Percentiles rank a stretch among this genome's conserved stretches.
Evolutionary conservation across 2,888 invertebrate genomes (phyloP).

Genomic region (Cheilosia scutellata): DNA sequence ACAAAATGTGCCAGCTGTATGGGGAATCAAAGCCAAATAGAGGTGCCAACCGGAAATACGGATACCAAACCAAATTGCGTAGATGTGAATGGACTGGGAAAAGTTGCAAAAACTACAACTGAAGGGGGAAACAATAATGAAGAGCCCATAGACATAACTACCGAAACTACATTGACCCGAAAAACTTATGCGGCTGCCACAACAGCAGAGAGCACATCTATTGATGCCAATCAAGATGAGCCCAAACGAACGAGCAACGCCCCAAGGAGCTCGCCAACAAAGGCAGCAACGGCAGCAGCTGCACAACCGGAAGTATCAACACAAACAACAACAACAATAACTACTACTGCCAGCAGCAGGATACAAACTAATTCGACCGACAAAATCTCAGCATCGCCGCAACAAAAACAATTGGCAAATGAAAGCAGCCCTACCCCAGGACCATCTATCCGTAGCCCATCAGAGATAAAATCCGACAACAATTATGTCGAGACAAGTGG

Average conservation of each 20-base stretch:
- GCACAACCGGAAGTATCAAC: constrained; percentile 56
- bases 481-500: constrained; percentile 76
- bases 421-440: constrained; percentile 65
- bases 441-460: constrained; percentile 59
- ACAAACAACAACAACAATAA: constrained; percentile 54
- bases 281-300: constrained; percentile 21
- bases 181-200: constrained; percentile 33
- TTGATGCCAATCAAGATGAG: constrained; percentile 47
- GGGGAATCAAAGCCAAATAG: neutral
- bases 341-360: constrained; percentile 64
- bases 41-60: constrained; percentile 12
- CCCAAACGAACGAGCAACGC: constrained; percentile 29
- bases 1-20: constrained; percentile 44
- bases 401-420: constrained; percentile 77
- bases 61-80: constrained; percentile 42
- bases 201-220: constrained; percentile 9
- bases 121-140: constrained; percentile 46
- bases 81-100: constrained; percentile 67
- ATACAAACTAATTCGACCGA: constrained; percentile 55
- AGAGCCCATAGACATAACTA: constrained; percentile 49
- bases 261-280: constrained; percentile 25
- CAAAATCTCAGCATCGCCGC: constrained; percentile 44
- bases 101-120: constrained; percentile 27
- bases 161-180: constrained; percentile 46
- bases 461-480: constrained; percentile 76